Percentiles rank a stretch among this genome's conserved stretches.
Conservation (phyloP, 2,797 vertebrate genomes). For the Ibycter americanus region DNA sequence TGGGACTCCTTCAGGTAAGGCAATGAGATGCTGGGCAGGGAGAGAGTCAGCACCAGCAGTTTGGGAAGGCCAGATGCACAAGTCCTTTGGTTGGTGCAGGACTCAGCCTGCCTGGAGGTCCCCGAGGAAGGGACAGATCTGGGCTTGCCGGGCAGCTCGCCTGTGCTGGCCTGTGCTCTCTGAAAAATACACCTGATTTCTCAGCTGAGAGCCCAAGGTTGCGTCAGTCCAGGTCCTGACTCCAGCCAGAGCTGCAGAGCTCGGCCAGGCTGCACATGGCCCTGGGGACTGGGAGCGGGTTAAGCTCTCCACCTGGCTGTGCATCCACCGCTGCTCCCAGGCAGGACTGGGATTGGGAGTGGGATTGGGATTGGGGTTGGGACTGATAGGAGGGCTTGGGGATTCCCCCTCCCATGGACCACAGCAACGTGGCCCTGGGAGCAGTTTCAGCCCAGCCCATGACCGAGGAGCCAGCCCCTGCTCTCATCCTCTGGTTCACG, state of each 20-base stretch:
- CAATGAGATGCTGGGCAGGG: fast-evolving
- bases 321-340: background rate
- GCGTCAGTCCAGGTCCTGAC: background rate
- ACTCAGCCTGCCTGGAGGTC: background rate
- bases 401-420: background rate
- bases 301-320: background rate
- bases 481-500: background rate
- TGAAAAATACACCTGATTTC: background rate
- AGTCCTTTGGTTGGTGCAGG: background rate
- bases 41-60: background rate
- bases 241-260: background rate
- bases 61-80: background rate
- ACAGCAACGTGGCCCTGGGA: background rate
- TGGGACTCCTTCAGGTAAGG: background rate
- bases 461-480: background rate
- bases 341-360: background rate
- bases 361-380: background rate
- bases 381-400: background rate
- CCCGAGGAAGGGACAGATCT: background rate
- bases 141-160: background rate
- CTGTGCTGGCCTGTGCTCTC: background rate
- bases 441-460: background rate
- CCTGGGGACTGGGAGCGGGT: background rate
- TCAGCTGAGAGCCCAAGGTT: background rate
- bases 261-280: fast-evolving